Evolutionary conservation across 2,888 invertebrate species (phyloP).

Genomic region (Entomobrya proxima): DNA sequence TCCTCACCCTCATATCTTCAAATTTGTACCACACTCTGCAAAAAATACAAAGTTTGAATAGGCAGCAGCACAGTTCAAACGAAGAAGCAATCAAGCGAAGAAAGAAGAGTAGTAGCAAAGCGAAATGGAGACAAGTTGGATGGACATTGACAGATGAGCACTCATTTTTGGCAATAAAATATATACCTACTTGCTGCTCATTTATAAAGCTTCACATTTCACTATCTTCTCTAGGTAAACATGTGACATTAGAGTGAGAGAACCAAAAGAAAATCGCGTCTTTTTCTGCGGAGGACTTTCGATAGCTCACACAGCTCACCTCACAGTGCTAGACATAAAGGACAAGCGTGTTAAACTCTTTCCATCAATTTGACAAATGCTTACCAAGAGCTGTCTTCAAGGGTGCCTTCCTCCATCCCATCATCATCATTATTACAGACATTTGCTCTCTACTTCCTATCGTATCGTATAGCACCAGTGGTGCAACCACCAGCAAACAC

Average conservation of each 20-base stretch:
- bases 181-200: conserved; percentile 18
- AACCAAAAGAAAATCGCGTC: too few species aligned
- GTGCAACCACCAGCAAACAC: too few species aligned
- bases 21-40: conserved; percentile 54
- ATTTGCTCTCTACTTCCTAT: background rate
- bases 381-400: conserved; percentile 26
- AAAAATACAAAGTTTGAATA: conserved; percentile 20
- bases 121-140: conserved; percentile 15
- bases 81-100: conserved; percentile 18
- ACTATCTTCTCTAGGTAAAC: background rate
- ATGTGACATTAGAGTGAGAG: background rate
- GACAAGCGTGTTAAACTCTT: conserved; percentile 1
- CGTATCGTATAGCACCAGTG: too few species aligned
- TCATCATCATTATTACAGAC: background rate
- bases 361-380: conserved; percentile 48
- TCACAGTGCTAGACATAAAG: background rate
- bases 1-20: conserved; percentile 39
- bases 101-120: background rate
- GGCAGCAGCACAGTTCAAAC: background rate
- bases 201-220: background rate
- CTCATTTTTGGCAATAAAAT: conserved; percentile 55
- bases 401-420: conserved; percentile 23
- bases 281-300: background rate
- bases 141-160: conserved; percentile 61
- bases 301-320: background rate